These are phyloP conservation scores for Drosophila nikananu DNA, from an alignment of 1,140 invertebrate species.

Conservation along the genomic window DNA sequence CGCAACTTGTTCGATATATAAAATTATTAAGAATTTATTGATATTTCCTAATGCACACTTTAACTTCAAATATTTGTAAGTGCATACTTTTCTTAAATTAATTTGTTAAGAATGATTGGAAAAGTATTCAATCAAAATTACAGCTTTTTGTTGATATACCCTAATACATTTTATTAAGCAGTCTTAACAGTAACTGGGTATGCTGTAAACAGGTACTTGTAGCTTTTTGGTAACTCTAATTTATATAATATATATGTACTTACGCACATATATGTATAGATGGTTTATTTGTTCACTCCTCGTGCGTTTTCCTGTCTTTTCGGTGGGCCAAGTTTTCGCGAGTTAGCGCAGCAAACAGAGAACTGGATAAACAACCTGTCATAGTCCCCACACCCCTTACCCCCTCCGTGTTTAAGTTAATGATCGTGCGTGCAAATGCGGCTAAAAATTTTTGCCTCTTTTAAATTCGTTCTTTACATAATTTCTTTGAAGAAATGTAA, in stretches of 20 bases:
- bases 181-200: background rate
- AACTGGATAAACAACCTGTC: slow-evolving; percentile 75
- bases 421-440: background rate
- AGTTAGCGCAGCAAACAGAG: slow-evolving; percentile 37
- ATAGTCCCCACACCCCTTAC: background rate
- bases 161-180: background rate
- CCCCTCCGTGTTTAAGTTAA: background rate
- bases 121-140: background rate
- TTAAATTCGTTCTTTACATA: background rate
- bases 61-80: too few relatives aligned
- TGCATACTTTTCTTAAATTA: too few relatives aligned
- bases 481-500: background rate
- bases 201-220: background rate
- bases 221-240: background rate
- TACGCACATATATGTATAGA: background rate
- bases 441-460: background rate
- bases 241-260: background rate
- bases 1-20: too few relatives aligned
- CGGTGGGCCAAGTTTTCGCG: slow-evolving; percentile 48
- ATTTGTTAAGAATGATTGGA: background rate
- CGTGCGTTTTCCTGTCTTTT: slow-evolving; percentile 30
- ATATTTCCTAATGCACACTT: too few relatives aligned
- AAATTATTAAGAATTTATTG: too few relatives aligned
- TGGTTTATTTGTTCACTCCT: background rate
- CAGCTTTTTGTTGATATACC: background rate